Conservation (phyloP, 2,888 invertebrate genomes). For the Sphaerophoria taeniata region DNA sequence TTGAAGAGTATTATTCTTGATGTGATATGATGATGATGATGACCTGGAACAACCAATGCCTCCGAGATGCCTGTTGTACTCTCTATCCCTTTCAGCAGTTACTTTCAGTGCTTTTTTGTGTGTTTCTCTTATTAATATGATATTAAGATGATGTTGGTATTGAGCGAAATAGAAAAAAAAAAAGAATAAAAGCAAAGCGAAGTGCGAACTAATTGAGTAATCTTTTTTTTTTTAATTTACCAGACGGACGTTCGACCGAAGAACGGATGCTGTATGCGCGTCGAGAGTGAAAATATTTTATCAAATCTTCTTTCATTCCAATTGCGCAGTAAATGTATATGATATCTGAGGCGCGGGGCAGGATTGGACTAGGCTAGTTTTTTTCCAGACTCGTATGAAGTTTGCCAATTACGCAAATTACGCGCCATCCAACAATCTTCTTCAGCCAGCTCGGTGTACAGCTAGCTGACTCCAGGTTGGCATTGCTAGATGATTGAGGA, state of each 20-base stretch:
- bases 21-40: constrained; percentile 46
- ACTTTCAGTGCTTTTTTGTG: constrained; percentile 11
- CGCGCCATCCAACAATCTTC: no score
- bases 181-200: constrained; percentile 40
- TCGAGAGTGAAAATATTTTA: constrained; percentile 67
- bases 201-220: constrained; percentile 71
- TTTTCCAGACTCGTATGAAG: neutral
- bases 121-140: no score
- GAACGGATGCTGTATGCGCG: constrained; percentile 46
- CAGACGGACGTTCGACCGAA: constrained; percentile 4
- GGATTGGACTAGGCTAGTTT: neutral
- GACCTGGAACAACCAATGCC: constrained; percentile 50
- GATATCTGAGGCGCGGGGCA: neutral
- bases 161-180: no score
- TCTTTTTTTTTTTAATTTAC: no score
- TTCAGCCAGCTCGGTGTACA: no score
- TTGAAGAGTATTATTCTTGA: constrained; percentile 60
- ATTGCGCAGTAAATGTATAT: constrained; percentile 54
- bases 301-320: constrained; percentile 62
- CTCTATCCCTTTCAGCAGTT: constrained; percentile 25
- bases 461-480: no score
- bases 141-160: neutral
- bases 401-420: no score
- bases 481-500: no score
- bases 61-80: constrained; percentile 2